Conservation (phyloP, 2,113 vertebrate species). For the Phrynosoma platyrhinos region DNA sequence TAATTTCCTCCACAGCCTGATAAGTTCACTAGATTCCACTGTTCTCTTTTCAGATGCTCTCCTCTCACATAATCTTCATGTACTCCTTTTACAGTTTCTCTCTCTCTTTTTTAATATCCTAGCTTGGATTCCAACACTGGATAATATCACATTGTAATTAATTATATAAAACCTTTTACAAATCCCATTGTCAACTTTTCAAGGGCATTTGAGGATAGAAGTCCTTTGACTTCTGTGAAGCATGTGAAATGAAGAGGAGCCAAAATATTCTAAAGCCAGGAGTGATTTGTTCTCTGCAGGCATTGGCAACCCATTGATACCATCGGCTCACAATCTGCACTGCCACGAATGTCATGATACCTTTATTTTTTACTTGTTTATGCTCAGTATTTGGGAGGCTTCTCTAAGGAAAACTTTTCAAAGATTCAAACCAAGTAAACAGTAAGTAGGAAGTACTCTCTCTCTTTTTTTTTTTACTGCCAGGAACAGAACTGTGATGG, state of each 20-base stretch:
- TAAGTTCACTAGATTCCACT: background rate
- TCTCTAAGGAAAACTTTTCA: background rate
- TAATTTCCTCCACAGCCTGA: background rate
- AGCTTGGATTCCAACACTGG: background rate
- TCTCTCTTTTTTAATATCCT: background rate
- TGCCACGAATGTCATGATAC: background rate
- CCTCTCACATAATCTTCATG: background rate
- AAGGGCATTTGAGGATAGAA: slow-evolving; percentile 6
- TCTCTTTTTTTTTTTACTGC: background rate
- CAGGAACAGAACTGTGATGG: too few species aligned
- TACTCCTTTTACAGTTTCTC: background rate
- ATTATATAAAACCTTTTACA: background rate
- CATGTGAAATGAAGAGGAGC: background rate
- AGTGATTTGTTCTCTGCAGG: slow-evolving; percentile 1
- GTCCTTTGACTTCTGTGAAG: background rate
- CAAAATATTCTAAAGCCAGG: background rate
- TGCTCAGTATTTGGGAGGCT: background rate
- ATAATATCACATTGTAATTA: background rate
- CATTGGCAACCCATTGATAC: background rate
- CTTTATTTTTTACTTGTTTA: background rate
- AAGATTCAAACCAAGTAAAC: background rate
- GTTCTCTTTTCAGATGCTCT: background rate
- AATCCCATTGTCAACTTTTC: slow-evolving; percentile 1
- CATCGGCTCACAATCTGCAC: background rate
- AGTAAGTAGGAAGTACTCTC: background rate